phyloP scores from a whole-genome alignment of 2,113 vertebrate species.

The Ochotona princeps region DNA sequence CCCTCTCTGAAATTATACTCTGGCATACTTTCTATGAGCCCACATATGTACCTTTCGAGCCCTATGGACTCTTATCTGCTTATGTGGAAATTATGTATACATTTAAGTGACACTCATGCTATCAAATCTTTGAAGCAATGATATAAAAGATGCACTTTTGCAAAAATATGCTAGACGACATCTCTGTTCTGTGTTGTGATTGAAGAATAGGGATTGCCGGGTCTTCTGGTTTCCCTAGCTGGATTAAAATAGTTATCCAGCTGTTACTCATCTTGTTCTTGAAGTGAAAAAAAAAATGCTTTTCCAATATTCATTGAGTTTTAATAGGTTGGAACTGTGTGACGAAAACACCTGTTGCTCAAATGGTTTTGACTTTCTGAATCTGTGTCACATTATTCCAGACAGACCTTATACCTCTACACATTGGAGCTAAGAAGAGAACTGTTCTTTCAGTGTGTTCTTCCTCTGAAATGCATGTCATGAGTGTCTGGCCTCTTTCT shows the following conservation, averaged over 20 bases:
- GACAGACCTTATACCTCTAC: neutral
- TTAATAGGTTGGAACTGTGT: neutral
- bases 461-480: neutral
- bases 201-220: neutral
- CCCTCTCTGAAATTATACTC: neutral
- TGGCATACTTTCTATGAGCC: neutral
- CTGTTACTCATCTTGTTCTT: slow-evolving; percentile 34
- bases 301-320: slow-evolving; percentile 4
- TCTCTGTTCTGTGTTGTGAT: neutral
- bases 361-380: slow-evolving; percentile 21
- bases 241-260: slow-evolving; percentile 42
- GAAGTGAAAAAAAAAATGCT: slow-evolving; percentile 35
- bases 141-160: neutral
- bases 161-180: neutral
- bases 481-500: slow-evolving; percentile 8
- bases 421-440: neutral
- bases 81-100: neutral
- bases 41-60: neutral
- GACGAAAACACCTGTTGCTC: neutral
- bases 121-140: neutral
- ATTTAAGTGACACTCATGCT: neutral
- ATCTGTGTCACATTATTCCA: neutral
- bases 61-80: neutral
- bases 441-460: neutral
- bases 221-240: slow-evolving; percentile 46